These are phyloP conservation scores for Cyanocitta stelleri DNA, from an alignment of 2,113 vertebrate species.

Conservation along the genomic window DNA sequence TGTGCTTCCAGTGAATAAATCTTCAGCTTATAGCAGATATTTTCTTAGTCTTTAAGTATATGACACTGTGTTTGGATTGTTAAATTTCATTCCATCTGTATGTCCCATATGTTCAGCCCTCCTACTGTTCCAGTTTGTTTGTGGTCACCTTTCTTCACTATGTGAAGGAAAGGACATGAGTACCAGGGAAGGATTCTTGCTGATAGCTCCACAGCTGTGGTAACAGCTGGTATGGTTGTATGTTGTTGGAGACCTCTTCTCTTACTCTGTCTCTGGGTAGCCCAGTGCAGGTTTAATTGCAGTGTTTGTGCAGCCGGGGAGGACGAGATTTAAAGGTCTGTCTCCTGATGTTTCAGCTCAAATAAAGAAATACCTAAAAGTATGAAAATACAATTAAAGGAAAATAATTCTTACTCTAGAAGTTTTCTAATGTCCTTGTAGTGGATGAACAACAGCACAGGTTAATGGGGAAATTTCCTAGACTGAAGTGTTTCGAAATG, in stretches of 20 bases:
- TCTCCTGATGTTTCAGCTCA: background rate
- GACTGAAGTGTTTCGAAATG: background rate
- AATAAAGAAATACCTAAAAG: background rate
- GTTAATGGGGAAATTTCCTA: background rate
- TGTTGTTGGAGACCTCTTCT: background rate
- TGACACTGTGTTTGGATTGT: background rate
- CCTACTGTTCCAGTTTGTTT: background rate
- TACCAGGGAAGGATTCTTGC: background rate
- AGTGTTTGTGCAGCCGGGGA: background rate
- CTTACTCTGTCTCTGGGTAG: background rate
- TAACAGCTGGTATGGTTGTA: background rate
- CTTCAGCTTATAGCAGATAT: background rate
- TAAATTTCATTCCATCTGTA: conserved; percentile 6
- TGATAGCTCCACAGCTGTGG: rapidly evolving
- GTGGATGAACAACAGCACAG: background rate
- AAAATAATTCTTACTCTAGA: background rate
- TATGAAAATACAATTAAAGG: background rate
- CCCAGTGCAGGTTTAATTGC: background rate
- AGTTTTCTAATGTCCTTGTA: background rate
- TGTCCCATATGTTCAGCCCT: background rate
- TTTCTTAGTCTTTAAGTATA: background rate
- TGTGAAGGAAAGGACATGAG: background rate
- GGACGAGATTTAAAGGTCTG: background rate
- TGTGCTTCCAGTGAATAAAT: background rate
- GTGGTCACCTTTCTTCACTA: background rate